These are phyloP conservation scores for Platycheirus albimanus DNA, from an alignment of 2,888 invertebrate genomes.

Conservation along the genomic window DNA sequence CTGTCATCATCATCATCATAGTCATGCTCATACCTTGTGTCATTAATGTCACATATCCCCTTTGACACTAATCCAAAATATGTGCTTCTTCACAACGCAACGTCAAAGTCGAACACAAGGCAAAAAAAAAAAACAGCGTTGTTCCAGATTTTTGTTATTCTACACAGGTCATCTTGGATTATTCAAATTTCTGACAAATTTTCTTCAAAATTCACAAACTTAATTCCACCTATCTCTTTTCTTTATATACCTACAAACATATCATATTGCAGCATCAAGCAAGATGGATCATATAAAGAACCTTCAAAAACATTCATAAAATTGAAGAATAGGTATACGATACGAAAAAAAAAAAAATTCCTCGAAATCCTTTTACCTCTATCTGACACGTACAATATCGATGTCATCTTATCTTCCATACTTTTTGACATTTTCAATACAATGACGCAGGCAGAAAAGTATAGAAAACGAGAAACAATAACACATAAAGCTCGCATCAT, in stretches of 20 bases:
- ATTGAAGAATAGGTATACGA: too few species aligned
- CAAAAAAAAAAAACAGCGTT: conserved; percentile 1
- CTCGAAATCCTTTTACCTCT: conserved; percentile 42
- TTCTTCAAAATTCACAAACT: conserved; percentile 10
- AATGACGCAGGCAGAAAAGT: conserved; percentile 37
- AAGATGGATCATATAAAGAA: conserved; percentile 30
- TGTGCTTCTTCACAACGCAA: conserved; percentile 18
- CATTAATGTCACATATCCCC: conserved; percentile 19
- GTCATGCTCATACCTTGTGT: conserved; percentile 14
- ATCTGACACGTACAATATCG: conserved; percentile 53
- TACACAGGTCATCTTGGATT: conserved; percentile 54
- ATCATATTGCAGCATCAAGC: conserved; percentile 37
- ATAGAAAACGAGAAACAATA: conserved; percentile 54
- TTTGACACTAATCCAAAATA: conserved; percentile 23
- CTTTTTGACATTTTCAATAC: conserved; percentile 58
- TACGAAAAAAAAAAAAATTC: conserved; percentile 1
- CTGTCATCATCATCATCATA: neutral
- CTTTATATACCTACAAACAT: neutral
- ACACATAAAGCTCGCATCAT: conserved; percentile 42
- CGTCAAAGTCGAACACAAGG: conserved; percentile 11
- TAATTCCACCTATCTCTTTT: neutral
- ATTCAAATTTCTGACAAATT: conserved; percentile 32
- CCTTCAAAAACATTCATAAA: conserved; percentile 11
- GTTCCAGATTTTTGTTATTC: conserved; percentile 37
- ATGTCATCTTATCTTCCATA: conserved; percentile 49